A percentile compares a stretch with the other conserved stretches of the same genome.
Conservation (phyloP, 2,797 vertebrate species). For the Buceros bicornis region DNA sequence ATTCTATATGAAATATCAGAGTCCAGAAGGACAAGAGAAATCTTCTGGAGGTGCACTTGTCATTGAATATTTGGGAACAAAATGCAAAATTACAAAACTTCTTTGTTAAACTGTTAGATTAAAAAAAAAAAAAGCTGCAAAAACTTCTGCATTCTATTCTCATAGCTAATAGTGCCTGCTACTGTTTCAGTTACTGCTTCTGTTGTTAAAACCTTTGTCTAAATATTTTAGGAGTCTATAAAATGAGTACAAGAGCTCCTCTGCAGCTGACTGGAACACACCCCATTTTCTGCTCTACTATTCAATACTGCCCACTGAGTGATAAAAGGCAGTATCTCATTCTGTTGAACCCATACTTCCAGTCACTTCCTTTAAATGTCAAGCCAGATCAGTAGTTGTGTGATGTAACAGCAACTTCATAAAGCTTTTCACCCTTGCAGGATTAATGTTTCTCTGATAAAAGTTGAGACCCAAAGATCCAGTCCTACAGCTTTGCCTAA, state of each 20-base stretch:
- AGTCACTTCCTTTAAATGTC: background rate
- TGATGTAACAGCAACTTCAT: background rate
- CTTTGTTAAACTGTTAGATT: background rate
- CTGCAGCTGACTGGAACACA: background rate
- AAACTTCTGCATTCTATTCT: background rate
- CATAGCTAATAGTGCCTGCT: background rate
- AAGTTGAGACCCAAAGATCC: background rate
- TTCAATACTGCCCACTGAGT: background rate
- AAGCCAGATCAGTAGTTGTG: background rate
- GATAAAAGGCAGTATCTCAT: background rate
- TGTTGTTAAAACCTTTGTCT: background rate
- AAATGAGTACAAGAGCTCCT: background rate
- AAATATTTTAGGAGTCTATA: background rate
- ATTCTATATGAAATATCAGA: slow-evolving; percentile 36
- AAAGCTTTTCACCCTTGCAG: background rate
- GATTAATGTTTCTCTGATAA: background rate
- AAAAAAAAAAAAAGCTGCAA: background rate
- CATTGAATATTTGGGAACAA: background rate
- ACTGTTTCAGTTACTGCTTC: background rate
- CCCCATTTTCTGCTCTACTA: background rate
- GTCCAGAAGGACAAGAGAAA: background rate
- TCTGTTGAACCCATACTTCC: background rate
- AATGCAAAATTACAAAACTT: background rate
- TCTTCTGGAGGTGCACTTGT: background rate
- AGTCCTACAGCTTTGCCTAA: background rate